Evolutionary conservation across 1,140 invertebrate genomes (phyloP).

Genomic region (Phymastichus coffea): DNA sequence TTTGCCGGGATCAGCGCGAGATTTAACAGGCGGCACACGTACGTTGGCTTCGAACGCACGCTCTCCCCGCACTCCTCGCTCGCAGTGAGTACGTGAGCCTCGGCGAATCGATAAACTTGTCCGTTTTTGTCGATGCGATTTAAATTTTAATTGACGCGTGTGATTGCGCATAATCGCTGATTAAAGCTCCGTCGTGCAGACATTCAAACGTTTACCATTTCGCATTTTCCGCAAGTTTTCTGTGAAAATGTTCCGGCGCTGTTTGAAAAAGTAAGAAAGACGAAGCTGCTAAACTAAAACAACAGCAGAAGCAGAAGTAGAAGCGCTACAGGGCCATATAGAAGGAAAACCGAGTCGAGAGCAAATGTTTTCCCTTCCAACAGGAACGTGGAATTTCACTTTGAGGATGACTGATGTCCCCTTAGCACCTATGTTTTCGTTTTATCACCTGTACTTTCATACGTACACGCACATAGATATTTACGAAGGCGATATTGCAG

Average conservation of each 20-base stretch:
- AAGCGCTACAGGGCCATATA: too few species aligned
- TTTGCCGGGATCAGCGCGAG: too few species aligned
- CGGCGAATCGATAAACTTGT: not conserved
- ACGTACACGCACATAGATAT: too few species aligned
- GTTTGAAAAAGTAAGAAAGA: too few species aligned
- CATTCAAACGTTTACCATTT: not conserved
- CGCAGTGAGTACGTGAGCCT: too few species aligned
- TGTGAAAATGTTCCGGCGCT: too few species aligned
- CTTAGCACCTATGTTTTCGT: not conserved
- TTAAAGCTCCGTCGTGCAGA: not conserved
- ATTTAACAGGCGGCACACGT: conserved; percentile 5
- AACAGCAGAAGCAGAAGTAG: not conserved
- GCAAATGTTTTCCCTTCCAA: conserved; percentile 1
- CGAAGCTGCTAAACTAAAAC: not conserved
- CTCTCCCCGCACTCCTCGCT: too few species aligned
- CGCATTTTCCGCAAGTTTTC: not conserved
- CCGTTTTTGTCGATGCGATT: too few species aligned
- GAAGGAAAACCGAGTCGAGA: not conserved
- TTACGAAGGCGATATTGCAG: too few species aligned
- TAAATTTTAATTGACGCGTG: too few species aligned
- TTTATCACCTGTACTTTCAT: too few species aligned
- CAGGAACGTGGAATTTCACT: not conserved
- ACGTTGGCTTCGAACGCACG: not conserved
- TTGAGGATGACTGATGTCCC: conserved; percentile 1
- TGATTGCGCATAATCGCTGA: too few species aligned